Evolutionary conservation across 2,797 vertebrate species (phyloP), one percentile per base, ranked within the genome.

Genomic region (Centropyge bicolor): DNA sequence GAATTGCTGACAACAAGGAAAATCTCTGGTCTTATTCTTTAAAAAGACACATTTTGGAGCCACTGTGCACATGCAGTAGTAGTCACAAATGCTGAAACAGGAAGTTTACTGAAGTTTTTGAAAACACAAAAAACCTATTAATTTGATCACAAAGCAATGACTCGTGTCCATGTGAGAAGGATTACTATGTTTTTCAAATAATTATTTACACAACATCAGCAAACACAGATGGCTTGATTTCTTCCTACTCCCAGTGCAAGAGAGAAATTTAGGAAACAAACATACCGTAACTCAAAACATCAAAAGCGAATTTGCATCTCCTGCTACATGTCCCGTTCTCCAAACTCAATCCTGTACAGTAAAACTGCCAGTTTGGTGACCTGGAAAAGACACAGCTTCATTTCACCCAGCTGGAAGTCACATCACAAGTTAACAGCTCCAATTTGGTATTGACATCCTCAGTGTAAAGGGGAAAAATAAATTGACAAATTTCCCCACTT

Each of bases 401-500:
- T 88, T 87, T 85, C 79, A 46, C 64, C 61, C 87, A 81, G 89
- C 79, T 83, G 81, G 82, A 79, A 90, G 83, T 85, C 89, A 55
- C 88, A 83, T 86, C 86, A 81, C 60, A 83, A 83, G 86, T 55
- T 76, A 83, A 74, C 82, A 60, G 84, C 81, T 87, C 77, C 86
- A 81, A 57, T 88, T 88, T 78, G 66, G 56, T 87, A 85, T 87
- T 49, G 73, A 89, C 80, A 68, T 91, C 89, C 65, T 82, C 74
- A 38, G 78, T 69, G 87, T 84, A 86, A 89, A 82, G 64, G 85
- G 64, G 65, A 62, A 52, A 85, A 82, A 87, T 88, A 89, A 89
- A 90, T 87, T 85, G 83, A 91, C 85, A 92, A 82, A 92, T 88
- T 90, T 92, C 83, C 59, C 62, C 83, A 86, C 68, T 93, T 91